Evolutionary conservation across 2,888 invertebrate species (phyloP), one percentile per base, ranked within the genome.

Genomic region (Platypus cylindrus): DNA sequence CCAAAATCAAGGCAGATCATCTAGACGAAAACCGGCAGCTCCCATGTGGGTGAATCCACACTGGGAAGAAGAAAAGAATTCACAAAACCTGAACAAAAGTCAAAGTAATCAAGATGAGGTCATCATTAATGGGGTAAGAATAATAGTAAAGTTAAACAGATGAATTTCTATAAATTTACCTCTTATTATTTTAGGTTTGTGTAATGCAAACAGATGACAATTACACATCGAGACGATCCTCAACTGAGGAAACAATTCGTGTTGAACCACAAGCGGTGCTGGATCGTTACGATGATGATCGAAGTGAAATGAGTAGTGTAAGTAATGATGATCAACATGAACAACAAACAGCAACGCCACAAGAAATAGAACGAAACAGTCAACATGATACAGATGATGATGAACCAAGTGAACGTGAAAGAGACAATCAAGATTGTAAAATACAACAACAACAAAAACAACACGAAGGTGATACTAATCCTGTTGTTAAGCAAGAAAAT

Each of bases 21-120:
- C 79, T 36, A 66, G 90, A 43, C 73, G 94, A 52, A 95, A 95
- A 66, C 90, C 93, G 1, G 91, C 90, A 1, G 91, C 93, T 34
- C 94, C 95, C 2, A 93, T 95, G 63, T 93, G 94, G 90, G 90
- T 94, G 3, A 93, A 93, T 62, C 94, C 94, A 5, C 87, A 87
- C 50, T 85, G 85, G 84, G 83, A 83, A 54, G 83, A 82, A 54
- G 66, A 66, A 36, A 62, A 62, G 33, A 32, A 28, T 30, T 22
- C 27, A 12, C 41, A 41, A 17, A 81, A 80, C 54, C 65, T 65
- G 37, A 60, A 62, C 26, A 72, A 71, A 46, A 67, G 69, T 47
- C 66, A 68, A 59, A 53, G 66, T 62, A 67, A 69, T 59, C 54
- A 68, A 60, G 80, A 80, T 52, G 86, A 86, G 56, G 85, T 87